phyloP scores from a whole-genome alignment of 2,888 invertebrate genomes.

The Exephanes ischioxanthus region DNA sequence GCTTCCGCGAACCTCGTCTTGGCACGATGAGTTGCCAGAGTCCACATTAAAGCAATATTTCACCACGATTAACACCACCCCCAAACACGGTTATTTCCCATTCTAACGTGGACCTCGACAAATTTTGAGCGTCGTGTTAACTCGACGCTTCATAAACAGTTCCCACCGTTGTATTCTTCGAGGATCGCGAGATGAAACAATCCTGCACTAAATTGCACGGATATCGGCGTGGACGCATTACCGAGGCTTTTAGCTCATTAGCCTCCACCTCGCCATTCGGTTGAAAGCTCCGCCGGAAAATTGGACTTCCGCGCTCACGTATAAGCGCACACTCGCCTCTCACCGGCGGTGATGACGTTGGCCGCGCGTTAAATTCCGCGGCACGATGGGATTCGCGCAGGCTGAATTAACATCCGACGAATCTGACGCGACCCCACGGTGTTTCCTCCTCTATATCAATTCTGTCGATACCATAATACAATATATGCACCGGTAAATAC shows the following conservation, averaged over 20 bases:
- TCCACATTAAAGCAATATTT: too few species aligned
- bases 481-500: not conserved
- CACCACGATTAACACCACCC: too few species aligned
- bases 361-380: constrained; percentile 27
- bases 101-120: not conserved
- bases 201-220: constrained; percentile 48
- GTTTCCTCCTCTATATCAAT: constrained; percentile 11
- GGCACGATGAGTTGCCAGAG: not conserved
- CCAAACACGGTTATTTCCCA: too few species aligned
- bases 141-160: constrained; percentile 17
- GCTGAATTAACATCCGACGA: constrained; percentile 10
- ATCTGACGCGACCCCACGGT: not conserved
- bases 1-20: not conserved
- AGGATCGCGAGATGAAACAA: constrained; percentile 47
- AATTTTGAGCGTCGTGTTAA: not conserved
- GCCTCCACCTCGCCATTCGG: constrained; percentile 53
- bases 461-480: constrained; percentile 3
- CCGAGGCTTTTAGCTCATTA: constrained; percentile 68
- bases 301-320: constrained; percentile 29
- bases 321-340: constrained; percentile 4
- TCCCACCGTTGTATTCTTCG: not conserved
- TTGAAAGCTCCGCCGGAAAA: constrained; percentile 65
- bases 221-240: constrained; percentile 52
- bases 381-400: constrained; percentile 21
- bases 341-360: constrained; percentile 2